Evolutionary conservation across 2,797 vertebrate genomes (phyloP).

Genomic region (Sitta carolinensis): DNA sequence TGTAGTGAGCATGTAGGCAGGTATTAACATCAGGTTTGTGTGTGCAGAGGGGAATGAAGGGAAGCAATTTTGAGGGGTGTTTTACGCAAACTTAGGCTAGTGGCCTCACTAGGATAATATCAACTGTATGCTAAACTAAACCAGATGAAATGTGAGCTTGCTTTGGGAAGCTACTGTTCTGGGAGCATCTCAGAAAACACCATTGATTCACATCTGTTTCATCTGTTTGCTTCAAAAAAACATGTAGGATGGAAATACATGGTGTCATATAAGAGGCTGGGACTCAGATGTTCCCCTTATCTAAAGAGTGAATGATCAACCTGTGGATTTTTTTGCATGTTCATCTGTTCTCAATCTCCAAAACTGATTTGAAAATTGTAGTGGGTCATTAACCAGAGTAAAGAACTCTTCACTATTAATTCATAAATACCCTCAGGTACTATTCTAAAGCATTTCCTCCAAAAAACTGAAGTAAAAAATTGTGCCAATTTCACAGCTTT

Average conservation of each 20-base stretch:
- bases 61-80: not conserved
- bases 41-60: not conserved
- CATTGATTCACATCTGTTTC: not conserved
- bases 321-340: not conserved
- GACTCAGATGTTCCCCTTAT: not conserved
- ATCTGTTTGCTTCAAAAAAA: not conserved
- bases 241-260: not conserved
- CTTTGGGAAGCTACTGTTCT: not conserved
- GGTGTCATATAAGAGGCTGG: not conserved
- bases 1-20: not conserved
- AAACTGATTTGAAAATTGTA: not conserved
- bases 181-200: not conserved
- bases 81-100: not conserved
- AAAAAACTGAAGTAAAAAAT: not conserved
- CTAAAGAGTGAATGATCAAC: not conserved
- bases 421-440: not conserved
- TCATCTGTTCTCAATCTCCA: not conserved
- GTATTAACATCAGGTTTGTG: not conserved
- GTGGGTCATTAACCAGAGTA: not conserved
- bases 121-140: not conserved
- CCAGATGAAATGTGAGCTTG: not conserved
- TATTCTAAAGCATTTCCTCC: not conserved
- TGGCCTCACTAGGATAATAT: not conserved
- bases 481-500: not conserved
- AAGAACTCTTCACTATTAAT: not conserved